Evolutionary conservation across 2,113 vertebrate genomes (phyloP).

Genomic region (Hystrix brachyura): DNA sequence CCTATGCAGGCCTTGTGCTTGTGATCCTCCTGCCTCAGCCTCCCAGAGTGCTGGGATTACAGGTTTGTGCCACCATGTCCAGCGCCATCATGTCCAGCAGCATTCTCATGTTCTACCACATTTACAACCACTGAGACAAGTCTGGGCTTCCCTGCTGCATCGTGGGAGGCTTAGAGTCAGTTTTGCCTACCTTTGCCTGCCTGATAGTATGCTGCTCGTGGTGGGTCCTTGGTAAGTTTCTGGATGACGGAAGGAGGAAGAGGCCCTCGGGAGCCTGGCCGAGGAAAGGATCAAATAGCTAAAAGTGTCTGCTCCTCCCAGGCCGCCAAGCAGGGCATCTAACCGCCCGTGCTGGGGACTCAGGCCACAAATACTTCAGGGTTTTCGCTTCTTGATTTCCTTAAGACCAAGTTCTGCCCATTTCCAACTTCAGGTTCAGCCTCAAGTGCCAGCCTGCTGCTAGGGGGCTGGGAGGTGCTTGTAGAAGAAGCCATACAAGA

Average conservation of each 20-base stretch:
- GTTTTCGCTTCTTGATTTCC: slow-evolving; percentile 46
- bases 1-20: not conserved
- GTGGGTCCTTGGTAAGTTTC: not conserved
- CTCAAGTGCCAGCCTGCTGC: not conserved
- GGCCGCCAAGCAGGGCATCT: not conserved
- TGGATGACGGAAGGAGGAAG: not conserved
- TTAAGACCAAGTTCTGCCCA: slow-evolving; percentile 48
- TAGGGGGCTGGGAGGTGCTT: not conserved
- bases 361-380: not conserved
- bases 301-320: not conserved
- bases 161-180: not conserved
- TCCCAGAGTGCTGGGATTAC: not conserved
- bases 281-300: slow-evolving; percentile 23
- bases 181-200: not conserved
- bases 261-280: not conserved
- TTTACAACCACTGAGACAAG: not conserved
- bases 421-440: slow-evolving; percentile 46
- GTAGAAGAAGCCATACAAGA: slow-evolving; percentile 23
- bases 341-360: not conserved
- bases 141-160: not conserved
- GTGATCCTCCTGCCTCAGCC: not conserved
- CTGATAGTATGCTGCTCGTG: not conserved
- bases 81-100: too few species aligned
- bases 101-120: not conserved
- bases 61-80: not conserved